Percentiles rank a stretch among this genome's conserved stretches.
Evolutionary conservation across 2,113 vertebrate species (phyloP).

Genomic region (Noturus placidus): DNA sequence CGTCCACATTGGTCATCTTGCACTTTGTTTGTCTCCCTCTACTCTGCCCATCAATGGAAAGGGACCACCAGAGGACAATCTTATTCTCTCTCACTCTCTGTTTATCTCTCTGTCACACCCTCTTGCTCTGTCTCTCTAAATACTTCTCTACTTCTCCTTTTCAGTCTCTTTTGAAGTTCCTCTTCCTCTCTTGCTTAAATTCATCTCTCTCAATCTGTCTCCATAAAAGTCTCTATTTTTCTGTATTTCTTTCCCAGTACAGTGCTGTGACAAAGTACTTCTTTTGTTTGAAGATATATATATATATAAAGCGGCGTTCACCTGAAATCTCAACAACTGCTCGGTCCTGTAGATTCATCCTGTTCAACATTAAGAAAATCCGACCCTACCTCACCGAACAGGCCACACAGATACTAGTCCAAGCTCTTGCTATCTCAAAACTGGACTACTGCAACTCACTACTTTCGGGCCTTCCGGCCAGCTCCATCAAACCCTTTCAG

Average conservation of each 20-base stretch:
- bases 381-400: no score
- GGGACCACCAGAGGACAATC: background rate
- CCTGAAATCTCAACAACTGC: no score
- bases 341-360: no score
- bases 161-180: background rate
- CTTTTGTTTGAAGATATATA: no score
- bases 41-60: background rate
- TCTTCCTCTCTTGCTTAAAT: background rate
- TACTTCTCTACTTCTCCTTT: background rate
- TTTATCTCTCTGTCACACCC: background rate
- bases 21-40: background rate
- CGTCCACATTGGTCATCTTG: background rate
- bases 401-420: no score
- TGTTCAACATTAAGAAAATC: no score
- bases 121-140: background rate
- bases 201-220: background rate
- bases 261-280: background rate
- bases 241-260: background rate
- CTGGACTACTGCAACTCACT: no score
- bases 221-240: background rate
- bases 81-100: background rate
- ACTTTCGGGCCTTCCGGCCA: no score
- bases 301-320: no score
- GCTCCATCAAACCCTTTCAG: no score
- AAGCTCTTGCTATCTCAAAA: no score